Evolutionary conservation across 2,113 vertebrate genomes (phyloP).

Genomic region (Burhinus bistriatus): DNA sequence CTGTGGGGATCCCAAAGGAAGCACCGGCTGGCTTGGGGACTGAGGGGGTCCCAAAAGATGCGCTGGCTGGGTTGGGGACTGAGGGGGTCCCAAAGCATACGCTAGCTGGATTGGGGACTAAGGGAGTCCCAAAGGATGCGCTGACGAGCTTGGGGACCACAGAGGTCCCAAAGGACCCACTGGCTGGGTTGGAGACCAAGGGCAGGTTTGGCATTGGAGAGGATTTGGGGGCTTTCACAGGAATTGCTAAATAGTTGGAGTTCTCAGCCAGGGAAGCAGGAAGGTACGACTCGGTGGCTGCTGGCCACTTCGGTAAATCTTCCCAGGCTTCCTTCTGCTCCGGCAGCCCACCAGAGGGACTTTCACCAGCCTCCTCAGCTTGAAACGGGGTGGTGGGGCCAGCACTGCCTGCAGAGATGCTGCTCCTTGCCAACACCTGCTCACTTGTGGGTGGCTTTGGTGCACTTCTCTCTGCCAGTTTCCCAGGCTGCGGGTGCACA

Average conservation of each 20-base stretch:
- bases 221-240: neutral
- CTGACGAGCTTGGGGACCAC: neutral
- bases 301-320: neutral
- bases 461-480: neutral
- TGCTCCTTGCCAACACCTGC: neutral
- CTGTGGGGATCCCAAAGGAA: accelerated
- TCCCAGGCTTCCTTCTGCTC: constrained; percentile 1
- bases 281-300: neutral
- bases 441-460: neutral
- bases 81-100: neutral
- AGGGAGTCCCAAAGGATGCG: neutral
- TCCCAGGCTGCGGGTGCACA: neutral
- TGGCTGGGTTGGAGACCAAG: neutral
- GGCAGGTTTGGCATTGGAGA: neutral
- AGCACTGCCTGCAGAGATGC: neutral
- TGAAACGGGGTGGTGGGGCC: neutral
- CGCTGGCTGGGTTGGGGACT: neutral
- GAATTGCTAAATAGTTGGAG: constrained; percentile 63
- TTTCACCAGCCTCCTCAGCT: neutral
- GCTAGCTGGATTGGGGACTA: neutral
- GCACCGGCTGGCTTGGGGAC: neutral
- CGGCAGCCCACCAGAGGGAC: neutral
- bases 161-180: neutral
- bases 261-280: neutral
- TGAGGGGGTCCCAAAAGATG: neutral